phyloP scores from a whole-genome alignment of 2,113 vertebrate species.

The Larimichthys crocea region DNA sequence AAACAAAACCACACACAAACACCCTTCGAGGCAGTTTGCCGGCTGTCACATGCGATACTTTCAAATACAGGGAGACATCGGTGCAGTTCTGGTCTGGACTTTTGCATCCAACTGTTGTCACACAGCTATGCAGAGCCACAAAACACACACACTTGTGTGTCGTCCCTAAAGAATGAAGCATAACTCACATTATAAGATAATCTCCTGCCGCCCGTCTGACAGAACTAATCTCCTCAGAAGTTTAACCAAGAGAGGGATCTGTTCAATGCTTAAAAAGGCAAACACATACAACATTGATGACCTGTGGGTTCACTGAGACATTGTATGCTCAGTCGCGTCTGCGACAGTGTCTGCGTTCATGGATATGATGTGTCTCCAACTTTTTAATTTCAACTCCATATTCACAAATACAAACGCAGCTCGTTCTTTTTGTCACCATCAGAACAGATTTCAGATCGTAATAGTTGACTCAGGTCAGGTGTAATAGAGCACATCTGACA shows the following conservation, averaged over 20 bases:
- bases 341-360: slow-evolving; percentile 3
- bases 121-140: not conserved
- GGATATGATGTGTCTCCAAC: not conserved
- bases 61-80: slow-evolving; percentile 13
- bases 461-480: not conserved
- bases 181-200: slow-evolving; percentile 45
- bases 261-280: slow-evolving; percentile 70
- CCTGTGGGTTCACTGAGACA: slow-evolving; percentile 29
- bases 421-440: not conserved
- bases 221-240: slow-evolving; percentile 59
- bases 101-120: slow-evolving; percentile 1
- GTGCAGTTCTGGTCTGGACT: slow-evolving; percentile 19
- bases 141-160: slow-evolving; percentile 32
- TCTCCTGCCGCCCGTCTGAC: slow-evolving; percentile 43
- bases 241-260: slow-evolving; percentile 40
- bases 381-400: not conserved
- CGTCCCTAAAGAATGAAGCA: slow-evolving; percentile 68
- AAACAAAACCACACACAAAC: slow-evolving; percentile 7
- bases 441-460: not conserved
- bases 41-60: slow-evolving; percentile 44
- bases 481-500: slow-evolving; percentile 29
- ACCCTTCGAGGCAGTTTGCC: slow-evolving; percentile 49
- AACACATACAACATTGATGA: slow-evolving; percentile 75
- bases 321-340: not conserved
- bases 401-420: not conserved